Percentiles rank a stretch among this genome's conserved stretches.
These are phyloP conservation scores for Aphaenogaster rudis DNA, from an alignment of 1,140 invertebrate genomes.

Conservation along the genomic window DNA sequence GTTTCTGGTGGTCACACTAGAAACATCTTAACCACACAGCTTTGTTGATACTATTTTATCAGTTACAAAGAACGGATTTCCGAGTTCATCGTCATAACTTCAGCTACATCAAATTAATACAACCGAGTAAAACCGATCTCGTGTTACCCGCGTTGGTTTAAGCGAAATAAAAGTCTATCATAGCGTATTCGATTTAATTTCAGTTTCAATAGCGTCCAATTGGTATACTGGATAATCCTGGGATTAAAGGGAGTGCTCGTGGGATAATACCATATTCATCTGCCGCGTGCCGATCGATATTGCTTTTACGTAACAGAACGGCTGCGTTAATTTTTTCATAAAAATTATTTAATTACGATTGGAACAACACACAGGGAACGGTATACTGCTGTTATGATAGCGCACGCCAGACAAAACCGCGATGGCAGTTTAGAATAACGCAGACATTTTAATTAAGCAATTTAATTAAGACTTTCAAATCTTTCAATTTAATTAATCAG, in stretches of 20 bases:
- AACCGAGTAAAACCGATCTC: conserved; percentile 48
- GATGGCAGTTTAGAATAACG: background rate
- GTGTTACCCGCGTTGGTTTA: conserved; percentile 51
- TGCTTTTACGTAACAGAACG: conserved; percentile 10
- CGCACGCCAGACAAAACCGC: background rate
- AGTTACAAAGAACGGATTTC: background rate
- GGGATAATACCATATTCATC: conserved; percentile 70
- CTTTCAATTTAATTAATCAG: conserved; percentile 12
- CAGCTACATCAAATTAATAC: conserved; percentile 41
- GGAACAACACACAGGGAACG: background rate
- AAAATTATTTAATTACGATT: conserved; percentile 26
- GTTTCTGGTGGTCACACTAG: conserved; percentile 43
- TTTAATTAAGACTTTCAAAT: conserved; percentile 20
- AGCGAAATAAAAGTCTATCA: conserved; percentile 8
- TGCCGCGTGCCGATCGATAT: conserved; percentile 62
- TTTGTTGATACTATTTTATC: background rate
- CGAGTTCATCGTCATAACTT: background rate
- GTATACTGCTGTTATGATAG: background rate
- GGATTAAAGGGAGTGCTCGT: conserved; percentile 69
- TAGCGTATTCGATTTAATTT: conserved; percentile 68
- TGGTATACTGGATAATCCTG: conserved; percentile 78
- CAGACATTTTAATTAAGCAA: conserved; percentile 1
- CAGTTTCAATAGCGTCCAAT: conserved; percentile 66
- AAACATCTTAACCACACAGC: background rate
- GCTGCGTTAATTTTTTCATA: background rate